phyloP scores from a whole-genome alignment of 2,113 vertebrate species.

The Anthoscopus minutus region DNA sequence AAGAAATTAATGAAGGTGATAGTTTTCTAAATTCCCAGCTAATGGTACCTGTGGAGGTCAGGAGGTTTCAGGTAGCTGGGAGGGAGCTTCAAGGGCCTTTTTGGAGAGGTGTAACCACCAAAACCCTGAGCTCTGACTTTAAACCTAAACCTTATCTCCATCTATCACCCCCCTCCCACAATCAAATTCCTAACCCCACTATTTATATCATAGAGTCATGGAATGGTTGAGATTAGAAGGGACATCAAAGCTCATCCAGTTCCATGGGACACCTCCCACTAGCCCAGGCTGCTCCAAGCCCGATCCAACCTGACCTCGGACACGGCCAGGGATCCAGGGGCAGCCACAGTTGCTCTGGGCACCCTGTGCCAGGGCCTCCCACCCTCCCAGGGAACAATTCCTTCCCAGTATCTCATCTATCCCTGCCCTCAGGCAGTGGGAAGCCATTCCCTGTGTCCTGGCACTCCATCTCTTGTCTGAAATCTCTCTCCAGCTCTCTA shows the following conservation, averaged over 20 bases:
- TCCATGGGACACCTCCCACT: background rate
- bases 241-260: background rate
- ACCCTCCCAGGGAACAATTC: background rate
- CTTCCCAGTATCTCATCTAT: rapidly evolving
- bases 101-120: background rate
- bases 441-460: background rate
- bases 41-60: too few species aligned
- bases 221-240: background rate
- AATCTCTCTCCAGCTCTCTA: background rate
- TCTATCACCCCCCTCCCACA: background rate
- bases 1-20: background rate
- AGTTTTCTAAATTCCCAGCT: background rate
- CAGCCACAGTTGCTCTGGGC: background rate
- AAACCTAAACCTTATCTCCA: background rate
- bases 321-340: background rate
- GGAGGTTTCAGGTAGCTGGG: too few species aligned
- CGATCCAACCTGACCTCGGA: background rate
- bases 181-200: background rate
- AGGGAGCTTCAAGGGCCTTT: background rate
- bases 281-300: background rate
- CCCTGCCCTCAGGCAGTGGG: background rate
- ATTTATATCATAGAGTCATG: rapidly evolving
- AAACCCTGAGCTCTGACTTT: background rate
- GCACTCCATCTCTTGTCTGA: rapidly evolving
- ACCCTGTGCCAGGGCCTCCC: background rate